A percentile compares a stretch with the other conserved stretches of the same genome.
These are phyloP conservation scores for Chrysemys picta DNA, from an alignment of 2,113 vertebrate species.

Conservation along the genomic window DNA sequence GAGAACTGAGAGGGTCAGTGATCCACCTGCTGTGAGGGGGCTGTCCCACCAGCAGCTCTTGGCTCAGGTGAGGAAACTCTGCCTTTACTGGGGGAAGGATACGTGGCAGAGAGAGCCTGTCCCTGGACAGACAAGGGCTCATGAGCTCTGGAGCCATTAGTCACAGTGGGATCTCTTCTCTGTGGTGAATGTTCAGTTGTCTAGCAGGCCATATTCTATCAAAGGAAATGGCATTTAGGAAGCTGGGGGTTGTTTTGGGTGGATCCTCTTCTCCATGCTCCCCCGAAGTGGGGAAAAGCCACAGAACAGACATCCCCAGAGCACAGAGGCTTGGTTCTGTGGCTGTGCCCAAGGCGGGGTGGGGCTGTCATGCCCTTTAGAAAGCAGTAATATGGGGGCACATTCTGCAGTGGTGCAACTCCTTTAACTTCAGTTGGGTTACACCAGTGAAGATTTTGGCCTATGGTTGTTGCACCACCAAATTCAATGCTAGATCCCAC, in stretches of 20 bases:
- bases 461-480: too few relatives aligned
- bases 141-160: not conserved
- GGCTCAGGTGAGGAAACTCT: conserved; percentile 40
- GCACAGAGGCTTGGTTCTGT: not conserved
- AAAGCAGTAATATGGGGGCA: not conserved
- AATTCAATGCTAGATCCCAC: not conserved
- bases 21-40: not conserved
- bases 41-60: not conserved
- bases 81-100: not conserved
- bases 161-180: not conserved
- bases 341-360: fast-evolving
- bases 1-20: not conserved
- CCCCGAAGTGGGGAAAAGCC: not conserved
- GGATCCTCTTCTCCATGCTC: not conserved
- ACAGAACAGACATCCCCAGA: too few relatives aligned
- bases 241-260: not conserved
- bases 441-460: too few relatives aligned
- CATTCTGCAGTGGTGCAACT: not conserved
- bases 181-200: not conserved
- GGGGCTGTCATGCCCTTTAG: not conserved
- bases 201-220: not conserved
- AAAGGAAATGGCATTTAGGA: not conserved
- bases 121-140: not conserved
- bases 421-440: not conserved
- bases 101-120: not conserved